phyloP scores from a whole-genome alignment of 2,797 vertebrate species.

The Ptychobarbus kaznakovi region DNA sequence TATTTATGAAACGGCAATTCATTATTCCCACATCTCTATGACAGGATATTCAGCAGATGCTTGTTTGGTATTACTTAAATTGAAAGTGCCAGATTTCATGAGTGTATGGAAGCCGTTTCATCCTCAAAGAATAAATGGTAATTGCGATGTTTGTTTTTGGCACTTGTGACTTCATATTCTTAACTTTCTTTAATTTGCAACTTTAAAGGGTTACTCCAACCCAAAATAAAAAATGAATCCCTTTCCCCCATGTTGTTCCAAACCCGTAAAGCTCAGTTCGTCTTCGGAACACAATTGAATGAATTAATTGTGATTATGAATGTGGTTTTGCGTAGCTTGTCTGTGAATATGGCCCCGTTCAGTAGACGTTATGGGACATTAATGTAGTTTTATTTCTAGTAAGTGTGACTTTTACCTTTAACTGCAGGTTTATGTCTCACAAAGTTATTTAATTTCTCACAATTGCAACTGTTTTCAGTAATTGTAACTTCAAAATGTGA shows the following conservation, averaged over 20 bases:
- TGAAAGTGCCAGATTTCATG: constrained; percentile 16
- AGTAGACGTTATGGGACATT: no score
- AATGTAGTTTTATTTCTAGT: no score
- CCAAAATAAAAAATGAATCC: no score
- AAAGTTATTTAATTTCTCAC: neutral
- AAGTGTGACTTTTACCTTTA: no score
- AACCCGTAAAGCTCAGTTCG: no score
- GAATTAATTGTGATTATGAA: no score
- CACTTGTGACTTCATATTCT: neutral
- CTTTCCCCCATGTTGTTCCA: no score
- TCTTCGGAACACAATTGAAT: no score
- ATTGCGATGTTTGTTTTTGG: neutral
- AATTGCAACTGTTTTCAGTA: neutral
- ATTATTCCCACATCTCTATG: neutral
- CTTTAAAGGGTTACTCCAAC: no score
- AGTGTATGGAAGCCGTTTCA: neutral
- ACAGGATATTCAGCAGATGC: constrained; percentile 2
- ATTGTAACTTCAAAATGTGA: neutral
- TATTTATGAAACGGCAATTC: neutral
- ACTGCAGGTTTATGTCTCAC: no score
- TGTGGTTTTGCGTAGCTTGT: no score
- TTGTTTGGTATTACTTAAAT: neutral
- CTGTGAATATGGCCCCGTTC: no score
- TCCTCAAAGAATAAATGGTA: neutral
- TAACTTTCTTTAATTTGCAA: neutral